Conservation (phyloP, 2,888 invertebrate genomes). For the Gandaritis pyraliata region DNA sequence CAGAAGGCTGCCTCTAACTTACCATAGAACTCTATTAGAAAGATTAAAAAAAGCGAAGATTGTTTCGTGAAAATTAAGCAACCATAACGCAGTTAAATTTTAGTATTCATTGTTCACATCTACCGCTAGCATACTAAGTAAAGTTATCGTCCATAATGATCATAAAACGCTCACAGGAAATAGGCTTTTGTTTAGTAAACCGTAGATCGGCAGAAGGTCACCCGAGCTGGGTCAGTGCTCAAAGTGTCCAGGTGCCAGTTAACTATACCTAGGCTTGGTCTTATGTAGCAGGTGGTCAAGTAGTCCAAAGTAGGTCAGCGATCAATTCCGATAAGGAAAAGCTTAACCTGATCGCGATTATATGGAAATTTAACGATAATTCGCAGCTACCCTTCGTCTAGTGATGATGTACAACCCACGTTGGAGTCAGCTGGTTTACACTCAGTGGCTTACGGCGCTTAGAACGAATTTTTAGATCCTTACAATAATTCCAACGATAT, state of each 20-base stretch:
- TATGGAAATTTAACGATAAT: conserved; percentile 72
- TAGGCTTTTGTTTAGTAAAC: conserved; percentile 43
- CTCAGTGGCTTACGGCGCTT: conserved; percentile 1
- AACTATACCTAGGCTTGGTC: conserved; percentile 16
- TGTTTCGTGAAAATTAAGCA: background rate
- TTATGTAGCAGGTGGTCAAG: conserved; percentile 46
- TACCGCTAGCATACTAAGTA: background rate
- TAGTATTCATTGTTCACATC: background rate
- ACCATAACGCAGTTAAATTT: background rate
- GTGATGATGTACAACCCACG: conserved; percentile 15
- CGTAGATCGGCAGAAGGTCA: conserved; percentile 57
- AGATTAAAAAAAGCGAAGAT: background rate
- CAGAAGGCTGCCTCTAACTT: no score
- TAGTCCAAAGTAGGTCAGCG: conserved; percentile 71
- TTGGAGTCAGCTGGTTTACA: conserved; percentile 11
- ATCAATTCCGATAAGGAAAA: conserved; percentile 74
- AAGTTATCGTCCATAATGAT: background rate
- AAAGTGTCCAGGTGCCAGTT: conserved; percentile 37
- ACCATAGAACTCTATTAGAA: no score
- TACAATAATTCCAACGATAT: background rate
- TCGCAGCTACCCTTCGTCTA: conserved; percentile 36
- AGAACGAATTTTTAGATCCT: background rate
- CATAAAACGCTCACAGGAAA: conserved; percentile 39
- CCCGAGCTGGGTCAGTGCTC: conserved; percentile 36
- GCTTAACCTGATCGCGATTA: conserved; percentile 68